Evolutionary conservation across 2,888 invertebrate genomes (phyloP).

Genomic region (Iselma pallidipennis): DNA sequence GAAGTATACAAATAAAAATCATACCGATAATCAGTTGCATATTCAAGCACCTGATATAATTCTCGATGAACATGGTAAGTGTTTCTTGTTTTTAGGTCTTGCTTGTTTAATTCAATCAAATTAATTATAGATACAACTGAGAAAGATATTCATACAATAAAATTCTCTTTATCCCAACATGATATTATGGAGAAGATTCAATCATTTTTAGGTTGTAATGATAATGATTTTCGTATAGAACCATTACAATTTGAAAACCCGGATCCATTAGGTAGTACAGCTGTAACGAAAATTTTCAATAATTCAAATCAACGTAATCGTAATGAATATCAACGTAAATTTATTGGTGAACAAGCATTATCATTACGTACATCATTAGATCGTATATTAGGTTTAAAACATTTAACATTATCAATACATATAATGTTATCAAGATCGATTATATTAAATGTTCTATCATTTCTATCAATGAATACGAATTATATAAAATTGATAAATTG

Average conservation of each 20-base stretch:
- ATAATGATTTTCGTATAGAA: slow-evolving; percentile 44
- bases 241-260: slow-evolving; percentile 57
- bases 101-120: background rate
- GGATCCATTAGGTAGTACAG: slow-evolving; percentile 61
- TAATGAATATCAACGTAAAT: slow-evolving; percentile 43
- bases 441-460: slow-evolving; percentile 60
- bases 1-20: slow-evolving; percentile 47
- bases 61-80: slow-evolving; percentile 46
- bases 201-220: slow-evolving; percentile 51
- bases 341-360: slow-evolving; percentile 60
- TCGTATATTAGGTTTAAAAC: slow-evolving; percentile 58
- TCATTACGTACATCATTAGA: slow-evolving; percentile 56
- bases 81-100: background rate
- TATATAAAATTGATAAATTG: slow-evolving; percentile 47
- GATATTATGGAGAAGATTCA: slow-evolving; percentile 47
- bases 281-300: slow-evolving; percentile 52
- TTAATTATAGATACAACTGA: slow-evolving; percentile 45
- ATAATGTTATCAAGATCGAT: slow-evolving; percentile 61
- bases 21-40: slow-evolving; percentile 34
- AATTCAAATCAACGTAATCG: slow-evolving; percentile 36
- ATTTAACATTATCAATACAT: slow-evolving; percentile 59
- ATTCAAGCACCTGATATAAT: slow-evolving; percentile 54
- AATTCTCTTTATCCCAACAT: slow-evolving; percentile 42
- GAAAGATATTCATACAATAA: slow-evolving; percentile 44
- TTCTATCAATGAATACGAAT: slow-evolving; percentile 48